phyloP scores from a whole-genome alignment of 1,140 invertebrate genomes.

The Drosophila hydei region DNA sequence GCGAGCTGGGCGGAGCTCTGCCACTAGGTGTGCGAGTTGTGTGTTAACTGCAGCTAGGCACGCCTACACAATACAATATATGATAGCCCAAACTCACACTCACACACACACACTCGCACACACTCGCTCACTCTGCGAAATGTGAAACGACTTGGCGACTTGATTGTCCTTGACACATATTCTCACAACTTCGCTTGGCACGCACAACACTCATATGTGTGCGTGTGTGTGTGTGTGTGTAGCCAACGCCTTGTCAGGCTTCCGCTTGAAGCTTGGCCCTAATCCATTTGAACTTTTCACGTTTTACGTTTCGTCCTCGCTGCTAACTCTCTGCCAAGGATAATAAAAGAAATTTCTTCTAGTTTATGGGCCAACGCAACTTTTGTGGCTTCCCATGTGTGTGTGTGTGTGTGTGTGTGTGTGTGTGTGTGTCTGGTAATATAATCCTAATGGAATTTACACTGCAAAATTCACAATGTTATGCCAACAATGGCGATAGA shows the following conservation, averaged over 20 bases:
- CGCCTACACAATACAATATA: conserved; percentile 45
- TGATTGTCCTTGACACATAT: conserved; percentile 78
- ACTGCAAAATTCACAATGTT: conserved; percentile 68
- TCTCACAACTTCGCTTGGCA: conserved; percentile 52
- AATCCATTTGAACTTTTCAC: conserved; percentile 73
- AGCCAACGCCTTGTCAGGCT: conserved; percentile 71
- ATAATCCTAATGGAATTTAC: conserved; percentile 82
- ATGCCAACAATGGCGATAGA: conserved; percentile 45
- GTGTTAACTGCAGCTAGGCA: conserved; percentile 49
- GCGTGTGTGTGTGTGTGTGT: conserved; percentile 27
- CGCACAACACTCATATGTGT: conserved; percentile 31
- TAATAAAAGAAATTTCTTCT: conserved; percentile 72
- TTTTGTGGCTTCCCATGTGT: conserved; percentile 63
- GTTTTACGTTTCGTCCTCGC: conserved; percentile 28
- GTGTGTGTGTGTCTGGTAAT: conserved; percentile 53
- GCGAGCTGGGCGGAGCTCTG: background rate
- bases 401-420: conserved; percentile 22
- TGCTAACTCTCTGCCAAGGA: conserved; percentile 63
- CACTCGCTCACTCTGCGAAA: background rate
- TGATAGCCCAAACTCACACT: conserved; percentile 24
- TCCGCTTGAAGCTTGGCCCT: conserved; percentile 59
- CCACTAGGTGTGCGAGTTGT: conserved; percentile 29
- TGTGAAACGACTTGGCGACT: conserved; percentile 20
- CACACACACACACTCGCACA: conserved; percentile 2
- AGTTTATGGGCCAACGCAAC: conserved; percentile 64